Base-by-base conservation (phyloP, 1,140 invertebrate genomes). In the Magallana gigas region DNA sequence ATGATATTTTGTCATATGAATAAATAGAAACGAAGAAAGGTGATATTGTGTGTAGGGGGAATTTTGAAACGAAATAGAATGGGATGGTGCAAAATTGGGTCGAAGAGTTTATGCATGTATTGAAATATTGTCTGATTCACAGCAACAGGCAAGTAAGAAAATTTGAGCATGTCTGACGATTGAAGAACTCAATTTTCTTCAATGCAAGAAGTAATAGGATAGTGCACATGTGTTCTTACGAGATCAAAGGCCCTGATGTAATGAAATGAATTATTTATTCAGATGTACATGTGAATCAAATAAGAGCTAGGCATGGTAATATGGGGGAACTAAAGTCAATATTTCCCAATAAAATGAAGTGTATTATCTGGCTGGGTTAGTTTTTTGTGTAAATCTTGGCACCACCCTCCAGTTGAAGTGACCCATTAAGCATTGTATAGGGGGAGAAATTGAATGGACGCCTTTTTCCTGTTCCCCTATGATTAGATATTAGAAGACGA, bases 401-500 rank as follows among this genome's bases (percentile, higher is more conserved):
- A 76, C 68, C 68, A 36, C 7, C 68, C 68, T 36, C 11, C 68
- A 7, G 60, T 76, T 76, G 68, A 76, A 76, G 23, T 76, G 68
- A 76, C 68, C 68, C 68, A 29, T 76, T 76, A 76, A 76, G 68
- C 36, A 12, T 76, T 76, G 68, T 29, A 76, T 48, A 48, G 12
- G 36, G 60, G 6, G 8, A 64, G 60, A 64, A 48, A 64, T 64
- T 64, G 68, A 76, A 76, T 76, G 12, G 14, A 18, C 8, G 12
- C 68, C 36, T 29, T 23, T 76, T 76, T 76, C 68, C 36, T 36
- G 68, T 29, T 23, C 14, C 36, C 68, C 36, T 36, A 76, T 76
- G 68, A 76, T 76, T 76, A 76, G 68, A 76, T 76, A 76, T 76
- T 76, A 23, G 60, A 76, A 76, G 68, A 76, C 12, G 23, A 76